A percentile compares a stretch with the other conserved stretches of the same genome.
Conservation (phyloP, 2,888 invertebrate genomes). For the Tridacna crocea region DNA sequence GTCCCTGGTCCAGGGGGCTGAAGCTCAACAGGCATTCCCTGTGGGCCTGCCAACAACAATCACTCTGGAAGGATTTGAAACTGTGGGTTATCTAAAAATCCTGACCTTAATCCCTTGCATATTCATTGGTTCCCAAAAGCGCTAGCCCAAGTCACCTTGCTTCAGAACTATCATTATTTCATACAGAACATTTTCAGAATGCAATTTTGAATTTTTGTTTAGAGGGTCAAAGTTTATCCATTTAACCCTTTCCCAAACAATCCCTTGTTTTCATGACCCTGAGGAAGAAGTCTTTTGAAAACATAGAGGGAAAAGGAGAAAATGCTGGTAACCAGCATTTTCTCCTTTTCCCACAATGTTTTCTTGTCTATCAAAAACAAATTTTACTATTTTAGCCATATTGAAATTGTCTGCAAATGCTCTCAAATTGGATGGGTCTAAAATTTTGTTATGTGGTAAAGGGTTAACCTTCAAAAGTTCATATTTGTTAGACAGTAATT, state of each 20-base stretch:
- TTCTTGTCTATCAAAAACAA: no score
- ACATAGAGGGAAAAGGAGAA: neutral
- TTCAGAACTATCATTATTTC: neutral
- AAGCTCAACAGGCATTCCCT: slow-evolving; percentile 14
- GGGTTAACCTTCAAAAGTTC: no score
- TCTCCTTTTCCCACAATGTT: neutral
- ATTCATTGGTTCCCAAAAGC: neutral
- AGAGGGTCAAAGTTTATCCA: neutral
- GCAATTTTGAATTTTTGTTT: neutral
- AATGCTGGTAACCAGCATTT: neutral
- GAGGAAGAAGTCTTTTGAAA: no score
- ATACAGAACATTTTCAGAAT: neutral
- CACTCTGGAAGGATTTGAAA: slow-evolving; percentile 58
- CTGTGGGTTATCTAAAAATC: slow-evolving; percentile 36
- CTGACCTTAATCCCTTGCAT: neutral
- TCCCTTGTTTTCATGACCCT: no score
- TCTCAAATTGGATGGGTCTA: no score
- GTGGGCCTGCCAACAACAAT: slow-evolving; percentile 31
- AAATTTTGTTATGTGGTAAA: no score
- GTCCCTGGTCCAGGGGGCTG: slow-evolving; percentile 14
- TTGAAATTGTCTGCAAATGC: no score
- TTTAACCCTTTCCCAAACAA: slow-evolving; percentile 1
- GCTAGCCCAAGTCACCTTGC: neutral
- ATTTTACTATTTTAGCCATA: no score
- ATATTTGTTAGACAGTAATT: no score